These are phyloP conservation scores for Falcunculus frontatus DNA, from an alignment of 2,113 vertebrate genomes.

Conservation along the genomic window DNA sequence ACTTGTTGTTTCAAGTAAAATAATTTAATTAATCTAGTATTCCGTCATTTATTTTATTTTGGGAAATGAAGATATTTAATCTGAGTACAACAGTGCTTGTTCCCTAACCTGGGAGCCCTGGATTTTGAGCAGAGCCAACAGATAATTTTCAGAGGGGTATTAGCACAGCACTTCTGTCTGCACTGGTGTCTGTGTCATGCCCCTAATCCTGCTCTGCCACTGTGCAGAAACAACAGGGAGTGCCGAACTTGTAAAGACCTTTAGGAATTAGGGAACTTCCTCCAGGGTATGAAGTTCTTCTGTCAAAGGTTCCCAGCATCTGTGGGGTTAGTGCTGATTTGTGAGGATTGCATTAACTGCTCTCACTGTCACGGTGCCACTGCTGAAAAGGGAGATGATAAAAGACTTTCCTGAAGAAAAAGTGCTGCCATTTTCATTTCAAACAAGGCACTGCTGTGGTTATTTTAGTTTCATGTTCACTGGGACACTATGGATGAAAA, in stretches of 20 bases:
- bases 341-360: constrained; percentile 17
- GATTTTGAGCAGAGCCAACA: background rate
- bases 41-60: background rate
- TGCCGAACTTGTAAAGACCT: background rate
- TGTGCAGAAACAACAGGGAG: constrained; percentile 39
- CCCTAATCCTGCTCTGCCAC: constrained; percentile 8
- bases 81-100: background rate
- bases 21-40: constrained; percentile 15
- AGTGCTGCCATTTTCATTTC: constrained; percentile 15
- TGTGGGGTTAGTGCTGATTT: constrained; percentile 7
- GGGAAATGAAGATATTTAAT: background rate
- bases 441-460: background rate
- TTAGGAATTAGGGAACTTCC: constrained; percentile 45
- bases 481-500: background rate
- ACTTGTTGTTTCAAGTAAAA: constrained; percentile 42
- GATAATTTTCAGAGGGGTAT: constrained; percentile 12
- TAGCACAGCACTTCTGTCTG: background rate
- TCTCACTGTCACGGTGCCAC: background rate
- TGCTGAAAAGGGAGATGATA: constrained; percentile 8
- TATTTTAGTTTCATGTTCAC: background rate
- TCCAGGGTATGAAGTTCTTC: background rate
- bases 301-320: constrained; percentile 7
- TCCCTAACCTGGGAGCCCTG: background rate
- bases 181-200: background rate
- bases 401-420: background rate